phyloP scores from a whole-genome alignment of 2,797 vertebrate genomes.

The Crypturellus tataupa region DNA sequence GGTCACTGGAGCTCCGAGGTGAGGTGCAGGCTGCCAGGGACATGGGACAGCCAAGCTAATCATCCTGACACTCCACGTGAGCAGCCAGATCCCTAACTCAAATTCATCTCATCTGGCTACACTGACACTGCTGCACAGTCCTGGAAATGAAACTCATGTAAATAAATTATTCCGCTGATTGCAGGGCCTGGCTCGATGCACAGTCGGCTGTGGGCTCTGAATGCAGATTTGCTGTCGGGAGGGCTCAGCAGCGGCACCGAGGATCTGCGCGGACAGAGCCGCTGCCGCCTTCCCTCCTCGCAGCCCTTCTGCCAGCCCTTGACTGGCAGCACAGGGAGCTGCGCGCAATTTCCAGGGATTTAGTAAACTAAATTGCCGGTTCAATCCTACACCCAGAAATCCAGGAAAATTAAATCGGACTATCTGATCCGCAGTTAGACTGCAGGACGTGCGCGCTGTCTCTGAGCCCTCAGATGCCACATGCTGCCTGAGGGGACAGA shows the following conservation, averaged over 20 bases:
- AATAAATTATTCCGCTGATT: not conserved
- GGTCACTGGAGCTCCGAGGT: not conserved
- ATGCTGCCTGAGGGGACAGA: not conserved
- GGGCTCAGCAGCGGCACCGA: not conserved
- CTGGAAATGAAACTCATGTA: not conserved
- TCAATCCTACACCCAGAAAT: not conserved
- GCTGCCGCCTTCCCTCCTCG: not conserved
- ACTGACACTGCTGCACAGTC: not conserved
- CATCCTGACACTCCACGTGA: not conserved
- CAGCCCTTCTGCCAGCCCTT: not conserved
- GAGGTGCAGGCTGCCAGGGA: not conserved
- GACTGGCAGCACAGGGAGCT: not conserved
- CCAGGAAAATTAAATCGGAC: not conserved
- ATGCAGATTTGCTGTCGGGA: not conserved
- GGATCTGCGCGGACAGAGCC: not conserved
- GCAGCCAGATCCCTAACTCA: not conserved
- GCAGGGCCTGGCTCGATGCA: not conserved
- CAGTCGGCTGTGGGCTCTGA: fast-evolving
- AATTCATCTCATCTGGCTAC: not conserved
- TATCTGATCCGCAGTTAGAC: not conserved
- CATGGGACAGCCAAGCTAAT: not conserved
- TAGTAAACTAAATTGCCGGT: not conserved
- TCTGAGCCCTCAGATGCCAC: not conserved
- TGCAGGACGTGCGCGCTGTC: not conserved
- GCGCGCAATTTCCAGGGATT: not conserved